Conservation (phyloP, 2,888 invertebrate genomes). For the Corbicula japonica region DNA sequence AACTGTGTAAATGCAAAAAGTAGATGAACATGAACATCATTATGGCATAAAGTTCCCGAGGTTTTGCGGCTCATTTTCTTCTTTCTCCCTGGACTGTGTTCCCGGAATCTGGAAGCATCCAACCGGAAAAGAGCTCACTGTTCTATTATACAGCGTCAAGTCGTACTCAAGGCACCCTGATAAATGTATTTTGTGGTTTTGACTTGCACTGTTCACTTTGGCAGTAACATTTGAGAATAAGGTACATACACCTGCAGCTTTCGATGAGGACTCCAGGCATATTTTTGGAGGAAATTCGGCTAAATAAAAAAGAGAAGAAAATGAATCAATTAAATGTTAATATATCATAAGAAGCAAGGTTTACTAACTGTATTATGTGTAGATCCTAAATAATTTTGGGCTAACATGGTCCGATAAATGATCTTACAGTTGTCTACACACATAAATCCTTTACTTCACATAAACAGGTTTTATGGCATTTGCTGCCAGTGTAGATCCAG, state of each 20-base stretch:
- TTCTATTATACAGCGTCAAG: conserved; percentile 78
- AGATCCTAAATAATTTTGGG: too few species aligned
- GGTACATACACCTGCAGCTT: conserved; percentile 79
- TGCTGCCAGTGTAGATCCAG: too few species aligned
- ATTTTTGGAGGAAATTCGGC: conserved; percentile 80
- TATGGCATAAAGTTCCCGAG: conserved; percentile 69
- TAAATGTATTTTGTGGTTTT: conserved; percentile 79
- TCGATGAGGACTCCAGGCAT: conserved; percentile 78
- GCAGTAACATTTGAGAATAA: conserved; percentile 80
- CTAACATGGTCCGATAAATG: too few species aligned
- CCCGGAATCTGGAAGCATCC: conserved; percentile 83
- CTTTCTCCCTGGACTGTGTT: conserved; percentile 59
- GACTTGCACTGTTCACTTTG: conserved; percentile 74
- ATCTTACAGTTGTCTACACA: too few species aligned
- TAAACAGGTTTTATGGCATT: too few species aligned
- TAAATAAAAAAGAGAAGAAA: too few species aligned
- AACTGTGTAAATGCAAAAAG: too few species aligned
- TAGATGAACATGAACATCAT: too few species aligned
- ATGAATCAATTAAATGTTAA: too few species aligned
- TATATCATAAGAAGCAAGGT: too few species aligned
- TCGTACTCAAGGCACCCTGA: conserved; percentile 79
- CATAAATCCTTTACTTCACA: too few species aligned
- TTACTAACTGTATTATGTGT: too few species aligned
- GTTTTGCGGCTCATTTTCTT: conserved; percentile 57
- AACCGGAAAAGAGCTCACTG: conserved; percentile 79